These are phyloP conservation scores for Acholoe squamosa DNA, from an alignment of 2,888 invertebrate species.

Conservation along the genomic window DNA sequence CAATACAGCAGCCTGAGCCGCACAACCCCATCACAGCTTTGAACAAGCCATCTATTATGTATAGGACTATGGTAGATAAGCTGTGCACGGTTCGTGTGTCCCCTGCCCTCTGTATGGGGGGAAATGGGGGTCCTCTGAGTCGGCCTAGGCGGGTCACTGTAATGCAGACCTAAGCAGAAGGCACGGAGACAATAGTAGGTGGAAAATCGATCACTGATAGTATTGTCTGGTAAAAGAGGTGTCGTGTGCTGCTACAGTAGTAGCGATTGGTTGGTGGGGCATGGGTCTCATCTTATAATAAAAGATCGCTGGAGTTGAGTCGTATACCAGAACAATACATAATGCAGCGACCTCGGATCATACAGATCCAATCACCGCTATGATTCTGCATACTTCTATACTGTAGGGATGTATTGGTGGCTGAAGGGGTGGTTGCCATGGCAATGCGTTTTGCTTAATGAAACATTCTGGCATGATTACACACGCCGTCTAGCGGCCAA, in stretches of 20 bases:
- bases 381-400: too few relatives aligned
- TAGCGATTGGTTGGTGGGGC: background rate
- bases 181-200: constrained; percentile 10
- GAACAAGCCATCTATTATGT: constrained; percentile 21
- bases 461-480: constrained; percentile 48
- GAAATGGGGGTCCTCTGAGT: constrained; percentile 19
- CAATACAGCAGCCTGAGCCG: background rate
- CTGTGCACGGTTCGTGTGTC: background rate
- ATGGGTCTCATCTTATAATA: background rate
- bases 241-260: background rate
- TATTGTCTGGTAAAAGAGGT: constrained; percentile 24
- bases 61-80: constrained; percentile 30
- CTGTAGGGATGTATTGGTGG: too few relatives aligned
- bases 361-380: too few relatives aligned
- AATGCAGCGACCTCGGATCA: too few relatives aligned
- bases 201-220: constrained; percentile 27
- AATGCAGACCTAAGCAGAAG: background rate
- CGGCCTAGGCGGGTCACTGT: background rate
- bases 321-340: too few relatives aligned
- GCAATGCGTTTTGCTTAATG: constrained; percentile 22
- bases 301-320: background rate
- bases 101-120: background rate
- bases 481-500: constrained; percentile 1
- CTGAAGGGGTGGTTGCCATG: background rate
- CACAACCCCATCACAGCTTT: constrained; percentile 14